A percentile compares a stretch with the other conserved stretches of the same genome.
phyloP scores from a whole-genome alignment of 2,797 vertebrate species.

The Rallus crepitans region DNA sequence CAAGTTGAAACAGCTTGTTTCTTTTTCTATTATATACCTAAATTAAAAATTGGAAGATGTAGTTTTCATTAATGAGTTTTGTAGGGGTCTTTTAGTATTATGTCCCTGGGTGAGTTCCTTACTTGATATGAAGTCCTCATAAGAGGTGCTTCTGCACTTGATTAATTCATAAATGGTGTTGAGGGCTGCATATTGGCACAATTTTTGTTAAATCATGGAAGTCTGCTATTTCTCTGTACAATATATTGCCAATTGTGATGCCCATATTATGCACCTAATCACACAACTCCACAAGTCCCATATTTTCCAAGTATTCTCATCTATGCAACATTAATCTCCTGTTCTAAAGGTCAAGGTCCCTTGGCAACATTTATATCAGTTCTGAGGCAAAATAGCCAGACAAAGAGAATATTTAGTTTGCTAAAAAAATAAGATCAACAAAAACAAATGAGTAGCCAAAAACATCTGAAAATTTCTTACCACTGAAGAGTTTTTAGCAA shows the following conservation, averaged over 20 bases:
- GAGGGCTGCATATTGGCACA: conserved; percentile 73
- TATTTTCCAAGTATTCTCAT: conserved; percentile 55
- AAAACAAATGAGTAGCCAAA: not conserved
- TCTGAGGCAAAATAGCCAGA: not conserved
- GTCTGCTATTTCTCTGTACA: conserved; percentile 60
- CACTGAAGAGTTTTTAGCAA: not conserved
- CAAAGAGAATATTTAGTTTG: not conserved
- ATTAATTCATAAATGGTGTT: conserved; percentile 79
- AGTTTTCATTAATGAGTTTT: conserved; percentile 82
- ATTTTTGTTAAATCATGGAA: conserved; percentile 75
- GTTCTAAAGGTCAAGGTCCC: conserved; percentile 22
- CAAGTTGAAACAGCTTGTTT: conserved; percentile 72
- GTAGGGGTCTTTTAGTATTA: conserved; percentile 75
- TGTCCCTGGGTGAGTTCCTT: conserved; percentile 75
- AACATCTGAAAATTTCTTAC: not conserved
- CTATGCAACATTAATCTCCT: conserved; percentile 27
- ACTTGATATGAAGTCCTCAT: conserved; percentile 71
- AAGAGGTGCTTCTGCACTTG: conserved; percentile 77
- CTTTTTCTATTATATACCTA: conserved; percentile 79
- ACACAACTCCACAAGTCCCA: conserved; percentile 14
- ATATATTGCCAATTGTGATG: conserved; percentile 45
- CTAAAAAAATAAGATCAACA: not conserved
- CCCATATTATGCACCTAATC: conserved; percentile 56
- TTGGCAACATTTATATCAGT: conserved; percentile 14
- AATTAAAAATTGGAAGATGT: conserved; percentile 79